Conservation (phyloP, 2,113 vertebrate genomes). For the Alexandromys fortis region DNA sequence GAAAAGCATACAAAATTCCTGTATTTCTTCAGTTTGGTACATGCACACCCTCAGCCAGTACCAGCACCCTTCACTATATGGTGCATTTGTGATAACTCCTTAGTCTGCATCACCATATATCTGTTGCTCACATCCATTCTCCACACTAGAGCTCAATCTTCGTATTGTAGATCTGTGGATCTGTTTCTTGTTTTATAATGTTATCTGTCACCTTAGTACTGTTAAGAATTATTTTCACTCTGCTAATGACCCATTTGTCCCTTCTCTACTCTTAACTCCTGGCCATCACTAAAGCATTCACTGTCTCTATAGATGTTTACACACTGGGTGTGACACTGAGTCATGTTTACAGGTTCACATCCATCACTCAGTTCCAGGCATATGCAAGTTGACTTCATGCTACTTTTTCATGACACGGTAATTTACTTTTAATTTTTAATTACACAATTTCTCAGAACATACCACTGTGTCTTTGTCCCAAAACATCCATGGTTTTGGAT, state of each 20-base stretch:
- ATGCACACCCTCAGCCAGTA: neutral
- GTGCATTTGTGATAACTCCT: neutral
- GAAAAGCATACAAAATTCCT: neutral
- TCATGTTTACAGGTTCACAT: neutral
- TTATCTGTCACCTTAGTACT: neutral
- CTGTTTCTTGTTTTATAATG: neutral
- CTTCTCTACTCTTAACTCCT: neutral
- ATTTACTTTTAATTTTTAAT: neutral
- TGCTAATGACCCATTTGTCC: neutral
- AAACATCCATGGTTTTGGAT: neutral
- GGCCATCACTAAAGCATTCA: neutral
- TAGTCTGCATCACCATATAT: neutral
- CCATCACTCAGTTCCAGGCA: neutral
- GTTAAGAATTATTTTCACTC: neutral
- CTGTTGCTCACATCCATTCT: neutral
- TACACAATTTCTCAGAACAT: neutral
- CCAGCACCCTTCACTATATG: neutral
- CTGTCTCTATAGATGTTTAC: neutral
- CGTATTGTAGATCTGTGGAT: too few species aligned
- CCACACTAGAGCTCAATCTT: neutral
- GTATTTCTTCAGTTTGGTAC: rapidly evolving
- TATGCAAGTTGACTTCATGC: neutral
- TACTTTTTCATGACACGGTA: neutral
- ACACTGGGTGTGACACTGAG: neutral
- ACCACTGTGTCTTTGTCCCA: neutral